Conservation (phyloP, 2,113 vertebrate genomes). For the Fregata magnificens region DNA sequence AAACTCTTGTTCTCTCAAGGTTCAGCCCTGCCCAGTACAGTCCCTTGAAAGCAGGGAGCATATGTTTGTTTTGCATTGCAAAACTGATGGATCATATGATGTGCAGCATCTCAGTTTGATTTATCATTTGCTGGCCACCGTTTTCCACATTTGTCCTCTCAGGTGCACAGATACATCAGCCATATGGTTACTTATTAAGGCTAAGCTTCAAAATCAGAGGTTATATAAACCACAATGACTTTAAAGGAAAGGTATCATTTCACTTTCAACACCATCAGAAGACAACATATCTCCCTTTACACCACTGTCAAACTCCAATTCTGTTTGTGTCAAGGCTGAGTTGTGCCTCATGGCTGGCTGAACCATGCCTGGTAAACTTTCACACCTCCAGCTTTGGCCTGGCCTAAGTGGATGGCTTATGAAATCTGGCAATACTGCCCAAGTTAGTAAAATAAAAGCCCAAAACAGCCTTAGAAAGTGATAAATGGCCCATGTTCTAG, state of each 20-base stretch:
- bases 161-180: not conserved
- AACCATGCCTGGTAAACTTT: not conserved
- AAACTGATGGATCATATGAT: not conserved
- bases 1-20: not conserved
- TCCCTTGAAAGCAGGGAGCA: not conserved
- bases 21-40: accelerated
- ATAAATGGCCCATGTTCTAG: not conserved
- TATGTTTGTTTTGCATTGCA: not conserved
- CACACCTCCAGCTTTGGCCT: not conserved
- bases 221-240: not conserved
- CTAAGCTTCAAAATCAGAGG: not conserved
- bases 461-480: not conserved
- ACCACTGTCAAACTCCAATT: not conserved
- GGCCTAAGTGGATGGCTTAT: not conserved
- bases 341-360: not conserved
- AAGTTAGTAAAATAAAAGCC: not conserved
- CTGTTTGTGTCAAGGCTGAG: not conserved
- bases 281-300: not conserved
- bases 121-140: not conserved
- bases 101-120: not conserved
- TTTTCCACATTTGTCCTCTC: not conserved
- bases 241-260: not conserved
- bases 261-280: not conserved
- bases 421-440: not conserved
- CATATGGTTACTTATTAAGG: not conserved